Evolutionary conservation across 2,797 vertebrate species (phyloP).

Genomic region (Fistularia tabacaria): DNA sequence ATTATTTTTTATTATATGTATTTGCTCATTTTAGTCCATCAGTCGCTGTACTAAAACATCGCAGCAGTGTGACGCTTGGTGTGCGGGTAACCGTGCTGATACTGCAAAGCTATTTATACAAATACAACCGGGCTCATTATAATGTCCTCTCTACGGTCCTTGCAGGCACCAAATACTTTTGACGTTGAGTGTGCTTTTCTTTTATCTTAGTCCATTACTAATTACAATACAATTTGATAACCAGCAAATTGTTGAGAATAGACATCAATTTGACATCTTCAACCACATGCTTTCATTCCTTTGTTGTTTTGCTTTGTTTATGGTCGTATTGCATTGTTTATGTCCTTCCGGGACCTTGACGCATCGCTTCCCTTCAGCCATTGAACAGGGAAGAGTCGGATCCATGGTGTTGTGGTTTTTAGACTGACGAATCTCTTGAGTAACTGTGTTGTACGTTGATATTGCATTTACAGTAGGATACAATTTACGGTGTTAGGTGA

Average conservation of each 20-base stretch:
- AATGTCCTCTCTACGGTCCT: conserved; percentile 42
- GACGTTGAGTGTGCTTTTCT: fast-evolving
- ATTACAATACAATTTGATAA: neutral
- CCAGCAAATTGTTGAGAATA: too few species aligned
- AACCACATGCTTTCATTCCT: too few species aligned
- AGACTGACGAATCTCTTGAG: conserved; percentile 16
- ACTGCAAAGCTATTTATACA: conserved; percentile 5
- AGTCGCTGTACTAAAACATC: neutral
- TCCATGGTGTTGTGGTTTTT: conserved; percentile 52
- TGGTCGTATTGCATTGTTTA: fast-evolving
- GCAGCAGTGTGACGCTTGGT: neutral
- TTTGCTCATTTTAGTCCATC: too few species aligned
- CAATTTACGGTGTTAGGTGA: conserved; percentile 24
- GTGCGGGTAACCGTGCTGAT: neutral
- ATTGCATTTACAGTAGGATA: conserved; percentile 19
- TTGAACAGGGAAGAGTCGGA: conserved; percentile 46
- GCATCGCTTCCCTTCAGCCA: conserved; percentile 68
- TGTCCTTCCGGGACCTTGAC: conserved; percentile 65
- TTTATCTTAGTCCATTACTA: neutral
- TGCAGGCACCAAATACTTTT: conserved; percentile 24
- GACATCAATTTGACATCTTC: too few species aligned
- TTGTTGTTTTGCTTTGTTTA: neutral
- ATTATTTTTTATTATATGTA: too few species aligned
- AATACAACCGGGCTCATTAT: conserved; percentile 20
- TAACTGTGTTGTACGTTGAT: conserved; percentile 34